Evolutionary conservation across 2,797 vertebrate species (phyloP).

Genomic region (Ctenosaura bakeri): DNA sequence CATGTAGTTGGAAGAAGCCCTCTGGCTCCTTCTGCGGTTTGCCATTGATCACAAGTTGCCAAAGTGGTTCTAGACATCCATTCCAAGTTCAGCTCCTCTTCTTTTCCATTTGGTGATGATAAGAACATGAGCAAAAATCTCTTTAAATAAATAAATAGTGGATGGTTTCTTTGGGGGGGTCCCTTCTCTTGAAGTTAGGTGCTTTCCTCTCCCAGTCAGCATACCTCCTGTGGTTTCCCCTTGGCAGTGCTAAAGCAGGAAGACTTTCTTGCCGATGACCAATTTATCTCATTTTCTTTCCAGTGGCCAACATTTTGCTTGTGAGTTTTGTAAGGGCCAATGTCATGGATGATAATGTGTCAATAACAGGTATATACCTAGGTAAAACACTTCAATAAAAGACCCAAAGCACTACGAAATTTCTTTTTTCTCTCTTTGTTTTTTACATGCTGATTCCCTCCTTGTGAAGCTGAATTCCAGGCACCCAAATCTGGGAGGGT

Average conservation of each 20-base stretch:
- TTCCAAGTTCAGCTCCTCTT: neutral
- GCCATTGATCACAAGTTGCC: neutral
- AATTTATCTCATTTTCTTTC: accelerated
- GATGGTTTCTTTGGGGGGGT: neutral
- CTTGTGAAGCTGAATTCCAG: neutral
- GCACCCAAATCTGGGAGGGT: conserved; percentile 52
- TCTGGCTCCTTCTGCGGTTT: accelerated
- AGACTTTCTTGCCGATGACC: neutral
- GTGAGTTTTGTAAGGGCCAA: conserved; percentile 61
- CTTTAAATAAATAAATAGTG: no score
- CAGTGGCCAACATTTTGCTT: conserved; percentile 64
- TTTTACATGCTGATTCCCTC: neutral
- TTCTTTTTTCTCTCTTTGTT: neutral
- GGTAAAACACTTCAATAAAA: conserved; percentile 68
- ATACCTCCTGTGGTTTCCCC: accelerated
- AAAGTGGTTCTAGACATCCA: neutral
- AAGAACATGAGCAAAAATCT: accelerated
- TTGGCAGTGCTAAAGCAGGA: accelerated
- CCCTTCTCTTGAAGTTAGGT: neutral
- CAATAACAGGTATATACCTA: conserved; percentile 56
- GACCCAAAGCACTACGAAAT: accelerated
- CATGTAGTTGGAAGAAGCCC: neutral
- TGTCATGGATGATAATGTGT: conserved; percentile 50
- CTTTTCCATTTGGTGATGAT: accelerated
- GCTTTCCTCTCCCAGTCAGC: accelerated